These are phyloP conservation scores for Yponomeuta sedellus DNA, from an alignment of 2,888 invertebrate species.

Conservation along the genomic window DNA sequence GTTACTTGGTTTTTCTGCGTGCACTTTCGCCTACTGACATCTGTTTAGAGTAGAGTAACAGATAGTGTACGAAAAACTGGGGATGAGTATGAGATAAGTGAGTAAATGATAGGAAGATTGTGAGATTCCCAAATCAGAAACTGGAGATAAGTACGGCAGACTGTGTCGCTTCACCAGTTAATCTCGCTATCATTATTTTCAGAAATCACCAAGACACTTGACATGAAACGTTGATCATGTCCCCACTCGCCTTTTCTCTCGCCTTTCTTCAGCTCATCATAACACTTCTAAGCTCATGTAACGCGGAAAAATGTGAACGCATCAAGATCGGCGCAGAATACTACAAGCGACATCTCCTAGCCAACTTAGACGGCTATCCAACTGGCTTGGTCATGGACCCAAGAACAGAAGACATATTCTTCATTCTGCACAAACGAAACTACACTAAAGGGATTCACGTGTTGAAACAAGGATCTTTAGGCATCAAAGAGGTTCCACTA, in stretches of 20 bases:
- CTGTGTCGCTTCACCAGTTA: background rate
- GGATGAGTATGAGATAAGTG: no score
- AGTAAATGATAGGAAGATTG: no score
- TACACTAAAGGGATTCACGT: constrained; percentile 64
- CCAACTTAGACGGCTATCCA: constrained; percentile 61
- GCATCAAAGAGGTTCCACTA: constrained; percentile 53
- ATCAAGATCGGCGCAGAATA: constrained; percentile 57
- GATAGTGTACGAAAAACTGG: no score
- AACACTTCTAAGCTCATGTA: constrained; percentile 11
- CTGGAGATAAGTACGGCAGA: no score
- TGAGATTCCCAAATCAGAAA: no score
- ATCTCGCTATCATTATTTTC: background rate
- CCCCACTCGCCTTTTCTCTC: background rate
- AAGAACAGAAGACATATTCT: constrained; percentile 59
- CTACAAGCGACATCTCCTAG: constrained; percentile 59
- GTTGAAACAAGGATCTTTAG: constrained; percentile 56
- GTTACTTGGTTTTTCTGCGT: no score
- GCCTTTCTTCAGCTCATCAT: constrained; percentile 24
- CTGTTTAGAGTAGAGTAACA: no score
- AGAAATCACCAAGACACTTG: background rate
- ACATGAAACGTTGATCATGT: constrained; percentile 4
- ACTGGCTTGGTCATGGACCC: constrained; percentile 59
- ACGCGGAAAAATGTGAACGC: constrained; percentile 53
- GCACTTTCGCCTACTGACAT: no score
- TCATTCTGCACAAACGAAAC: constrained; percentile 60